These are phyloP conservation scores for Pollenia labialis DNA, from an alignment of 2,888 invertebrate species.

Conservation along the genomic window DNA sequence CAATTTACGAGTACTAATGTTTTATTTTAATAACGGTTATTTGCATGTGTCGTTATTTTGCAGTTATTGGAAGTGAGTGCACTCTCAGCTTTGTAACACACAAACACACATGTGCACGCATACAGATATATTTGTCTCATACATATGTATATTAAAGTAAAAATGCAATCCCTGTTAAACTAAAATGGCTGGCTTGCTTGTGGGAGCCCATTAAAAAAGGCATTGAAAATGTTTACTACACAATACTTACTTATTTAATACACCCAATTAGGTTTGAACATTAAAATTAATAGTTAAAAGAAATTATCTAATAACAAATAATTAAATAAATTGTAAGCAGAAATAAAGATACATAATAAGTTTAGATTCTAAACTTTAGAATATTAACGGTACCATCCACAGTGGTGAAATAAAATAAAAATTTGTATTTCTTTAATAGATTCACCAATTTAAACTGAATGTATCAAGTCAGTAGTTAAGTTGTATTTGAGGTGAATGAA, in stretches of 20 bases:
- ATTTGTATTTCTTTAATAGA: too few relatives aligned
- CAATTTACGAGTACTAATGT: constrained; percentile 39
- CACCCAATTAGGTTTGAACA: constrained; percentile 18
- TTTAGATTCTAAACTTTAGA: too few relatives aligned
- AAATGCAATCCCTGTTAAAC: not conserved
- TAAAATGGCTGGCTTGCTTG: not conserved
- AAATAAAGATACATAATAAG: not conserved
- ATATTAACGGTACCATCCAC: too few relatives aligned
- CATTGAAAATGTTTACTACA: constrained; percentile 43
- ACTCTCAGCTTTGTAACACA: constrained; percentile 8
- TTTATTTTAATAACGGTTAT: constrained; percentile 48
- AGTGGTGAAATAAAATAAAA: too few relatives aligned
- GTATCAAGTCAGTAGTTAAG: too few relatives aligned
- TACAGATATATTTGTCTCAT: not conserved
- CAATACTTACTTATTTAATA: constrained; percentile 23
- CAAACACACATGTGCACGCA: not conserved
- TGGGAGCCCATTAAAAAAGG: constrained; percentile 38
- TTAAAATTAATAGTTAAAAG: constrained; percentile 8
- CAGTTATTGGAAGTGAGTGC: constrained; percentile 39
- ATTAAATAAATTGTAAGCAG: constrained; percentile 6
- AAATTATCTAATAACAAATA: constrained; percentile 11
- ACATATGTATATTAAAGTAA: not conserved
- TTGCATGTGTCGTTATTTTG: not conserved
- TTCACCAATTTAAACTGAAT: too few relatives aligned
- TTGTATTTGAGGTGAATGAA: too few relatives aligned